Base-by-base conservation (phyloP, 1,140 invertebrate species). In the Trachymyrmex cornetzi region DNA sequence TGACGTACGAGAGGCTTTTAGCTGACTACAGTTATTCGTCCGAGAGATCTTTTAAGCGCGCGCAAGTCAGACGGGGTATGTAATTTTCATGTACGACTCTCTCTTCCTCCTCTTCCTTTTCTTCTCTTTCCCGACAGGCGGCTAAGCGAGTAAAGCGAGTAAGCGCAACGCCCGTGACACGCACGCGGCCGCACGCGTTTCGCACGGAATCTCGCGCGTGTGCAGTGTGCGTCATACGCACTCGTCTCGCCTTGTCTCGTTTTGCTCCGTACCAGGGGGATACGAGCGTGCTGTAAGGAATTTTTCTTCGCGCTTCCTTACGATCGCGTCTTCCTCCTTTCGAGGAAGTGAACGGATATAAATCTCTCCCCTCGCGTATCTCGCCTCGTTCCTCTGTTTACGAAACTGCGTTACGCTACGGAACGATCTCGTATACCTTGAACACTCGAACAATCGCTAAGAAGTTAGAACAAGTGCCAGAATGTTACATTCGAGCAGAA, bases 41-140 rank as follows among this genome's bases (percentile, higher is more conserved):
- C 87, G 87, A 87, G 85, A 87, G 75, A 80, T 82, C 89, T 88
- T 88, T 90, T 91, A 91, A 91, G 87, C 88, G 72, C 84, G 87
- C 88, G 72, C 84, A 88, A 88, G 87, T 88, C 90, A 75, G 84
- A 88, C 59, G 24, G 75, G 75, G 87, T 89, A 91, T 91, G 89
- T 91, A 91, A 91, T 91, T 91, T 91, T 90, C 89, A 91, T 91
- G 87, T 91, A 91, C 85, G 89, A 89, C 61, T 91, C 87, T 87
- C 63, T 74, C 63, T 63, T 44, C 48, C 30, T 57, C 27, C 12
- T 53, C 44, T 7, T 67, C 44, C 63, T 30, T 57, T 82, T 89
- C 87, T 81, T 81, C 88, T 77, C 90, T 82, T 85, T 81, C 38
- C 55, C 75, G 77, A 88, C 77, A 74, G 75, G 22, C 22, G 85